Evolutionary conservation across 1,140 invertebrate genomes (phyloP).

Genomic region (Pygmarrhopalites habei): DNA sequence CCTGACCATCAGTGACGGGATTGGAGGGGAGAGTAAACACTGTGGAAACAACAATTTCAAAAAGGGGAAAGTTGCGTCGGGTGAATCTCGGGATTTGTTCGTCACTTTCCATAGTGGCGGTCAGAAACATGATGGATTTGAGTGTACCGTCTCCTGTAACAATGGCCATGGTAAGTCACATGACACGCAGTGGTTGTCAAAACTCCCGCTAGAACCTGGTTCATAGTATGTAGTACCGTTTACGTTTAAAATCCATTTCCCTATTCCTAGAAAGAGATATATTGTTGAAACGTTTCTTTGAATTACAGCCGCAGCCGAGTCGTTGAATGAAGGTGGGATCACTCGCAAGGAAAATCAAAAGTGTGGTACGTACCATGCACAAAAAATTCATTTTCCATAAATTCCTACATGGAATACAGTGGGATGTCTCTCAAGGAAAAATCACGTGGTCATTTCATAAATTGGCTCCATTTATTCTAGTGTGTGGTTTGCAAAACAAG

Average conservation of each 20-base stretch:
- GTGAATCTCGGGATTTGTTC: neutral
- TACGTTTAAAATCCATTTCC: neutral
- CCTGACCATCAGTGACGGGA: neutral
- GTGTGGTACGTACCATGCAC: conserved; percentile 1
- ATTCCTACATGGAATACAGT: neutral
- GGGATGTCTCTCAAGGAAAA: neutral
- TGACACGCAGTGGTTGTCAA: neutral
- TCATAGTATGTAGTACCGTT: neutral
- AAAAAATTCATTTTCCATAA: neutral
- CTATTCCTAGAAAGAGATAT: neutral
- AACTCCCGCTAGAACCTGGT: neutral
- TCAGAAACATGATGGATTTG: neutral
- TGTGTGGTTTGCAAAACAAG: conserved; percentile 20
- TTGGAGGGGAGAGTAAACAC: neutral
- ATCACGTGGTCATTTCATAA: neutral
- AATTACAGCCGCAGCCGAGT: too few species aligned
- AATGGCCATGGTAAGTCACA: neutral
- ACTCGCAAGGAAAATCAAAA: neutral
- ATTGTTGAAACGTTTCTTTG: neutral
- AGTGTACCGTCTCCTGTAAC: neutral
- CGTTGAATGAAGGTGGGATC: too few species aligned
- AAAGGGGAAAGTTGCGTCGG: neutral
- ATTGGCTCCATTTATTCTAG: neutral
- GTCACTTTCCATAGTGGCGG: neutral
- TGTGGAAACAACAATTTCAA: neutral